These are phyloP conservation scores for Anaspis maculata DNA, from an alignment of 2,888 invertebrate species.

Conservation along the genomic window DNA sequence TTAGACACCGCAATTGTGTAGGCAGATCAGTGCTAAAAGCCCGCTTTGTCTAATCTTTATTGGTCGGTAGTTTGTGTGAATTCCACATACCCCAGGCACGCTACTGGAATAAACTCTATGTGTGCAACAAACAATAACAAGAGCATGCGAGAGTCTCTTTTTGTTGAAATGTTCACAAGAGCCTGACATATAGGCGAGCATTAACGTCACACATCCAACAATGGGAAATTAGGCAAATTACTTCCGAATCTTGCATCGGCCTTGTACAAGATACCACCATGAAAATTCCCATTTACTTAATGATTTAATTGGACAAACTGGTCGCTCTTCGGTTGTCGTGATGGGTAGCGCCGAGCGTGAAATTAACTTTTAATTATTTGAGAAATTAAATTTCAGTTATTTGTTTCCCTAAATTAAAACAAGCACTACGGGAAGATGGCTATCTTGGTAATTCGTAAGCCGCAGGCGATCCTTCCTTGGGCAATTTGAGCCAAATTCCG, in stretches of 20 bases:
- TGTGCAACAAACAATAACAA: too few species aligned
- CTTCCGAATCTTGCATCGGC: conserved; percentile 27
- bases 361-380: conserved; percentile 39
- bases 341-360: conserved; percentile 29
- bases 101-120: too few species aligned
- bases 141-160: too few species aligned
- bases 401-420: conserved; percentile 23
- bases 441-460: conserved; percentile 8
- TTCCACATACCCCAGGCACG: too few species aligned
- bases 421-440: conserved; percentile 7
- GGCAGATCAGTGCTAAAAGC: too few species aligned
- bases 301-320: conserved; percentile 34
- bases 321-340: conserved; percentile 28
- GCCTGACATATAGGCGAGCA: too few species aligned
- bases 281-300: conserved; percentile 37
- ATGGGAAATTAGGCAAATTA: conserved; percentile 28
- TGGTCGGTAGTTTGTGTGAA: too few species aligned
- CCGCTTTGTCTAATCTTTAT: too few species aligned
- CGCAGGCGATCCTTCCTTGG: too few species aligned
- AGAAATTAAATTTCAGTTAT: conserved; percentile 27
- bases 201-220: conserved; percentile 21
- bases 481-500: too few species aligned
- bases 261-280: conserved; percentile 24
- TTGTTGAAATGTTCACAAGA: too few species aligned
- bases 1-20: too few species aligned